Percentiles rank a stretch among this genome's conserved stretches.
phyloP scores from a whole-genome alignment of 2,888 invertebrate genomes.

The Epirrhoe tristata region DNA sequence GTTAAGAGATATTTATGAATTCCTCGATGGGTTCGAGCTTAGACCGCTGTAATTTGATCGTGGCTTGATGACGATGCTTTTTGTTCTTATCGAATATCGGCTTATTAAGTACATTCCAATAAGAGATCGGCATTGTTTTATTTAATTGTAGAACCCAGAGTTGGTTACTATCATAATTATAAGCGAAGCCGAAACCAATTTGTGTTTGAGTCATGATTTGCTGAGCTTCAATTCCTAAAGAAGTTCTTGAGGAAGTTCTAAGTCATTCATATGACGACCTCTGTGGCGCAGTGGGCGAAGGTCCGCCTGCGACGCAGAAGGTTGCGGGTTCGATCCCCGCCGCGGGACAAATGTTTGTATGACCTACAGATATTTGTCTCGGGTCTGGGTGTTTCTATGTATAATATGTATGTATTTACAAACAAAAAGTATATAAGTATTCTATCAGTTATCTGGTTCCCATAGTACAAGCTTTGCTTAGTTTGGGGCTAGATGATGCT shows the following conservation, averaged over 20 bases:
- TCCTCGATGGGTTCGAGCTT: slow-evolving; percentile 67
- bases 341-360: no score
- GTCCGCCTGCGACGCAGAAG: no score
- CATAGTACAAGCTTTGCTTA: no score
- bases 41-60: slow-evolving; percentile 77
- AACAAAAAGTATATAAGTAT: no score
- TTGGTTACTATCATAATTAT: neutral
- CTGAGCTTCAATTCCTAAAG: neutral
- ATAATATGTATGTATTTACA: no score
- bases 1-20: slow-evolving; percentile 83
- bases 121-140: slow-evolving; percentile 1
- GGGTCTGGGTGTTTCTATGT: no score
- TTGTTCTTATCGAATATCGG: slow-evolving; percentile 59
- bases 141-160: slow-evolving; percentile 3
- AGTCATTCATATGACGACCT: neutral
- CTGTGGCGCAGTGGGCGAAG: no score
- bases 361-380: no score
- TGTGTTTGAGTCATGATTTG: neutral
- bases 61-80: slow-evolving; percentile 55
- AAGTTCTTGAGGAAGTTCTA: neutral
- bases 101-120: slow-evolving; percentile 23
- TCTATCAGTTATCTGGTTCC: no score
- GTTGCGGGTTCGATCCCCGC: no score
- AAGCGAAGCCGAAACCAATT: slow-evolving; percentile 1
- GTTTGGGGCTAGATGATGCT: no score